Conservation (phyloP, 1,140 invertebrate genomes). For the Ostrea denselamellosa region DNA sequence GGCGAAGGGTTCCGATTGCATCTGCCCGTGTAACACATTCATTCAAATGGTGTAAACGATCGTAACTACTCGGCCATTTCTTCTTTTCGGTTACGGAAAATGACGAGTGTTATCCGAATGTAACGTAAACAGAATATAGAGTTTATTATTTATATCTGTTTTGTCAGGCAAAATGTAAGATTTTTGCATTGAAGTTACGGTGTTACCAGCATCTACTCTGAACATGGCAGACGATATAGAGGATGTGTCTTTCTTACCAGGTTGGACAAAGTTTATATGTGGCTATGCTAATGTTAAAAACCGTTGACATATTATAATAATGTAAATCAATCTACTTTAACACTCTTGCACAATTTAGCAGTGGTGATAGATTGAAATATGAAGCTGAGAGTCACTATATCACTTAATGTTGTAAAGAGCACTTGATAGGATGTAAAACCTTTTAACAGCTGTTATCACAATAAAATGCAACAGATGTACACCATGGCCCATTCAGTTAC, state of each 20-base stretch:
- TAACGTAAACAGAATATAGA: no score
- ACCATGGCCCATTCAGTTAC: not conserved
- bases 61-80: no score
- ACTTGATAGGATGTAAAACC: not conserved
- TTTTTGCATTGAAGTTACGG: no score
- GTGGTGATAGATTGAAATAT: not conserved
- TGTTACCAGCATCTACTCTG: not conserved
- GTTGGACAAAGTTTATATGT: constrained; percentile 16
- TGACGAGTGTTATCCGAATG: no score
- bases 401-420: not conserved
- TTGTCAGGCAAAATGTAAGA: no score
- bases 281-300: not conserved
- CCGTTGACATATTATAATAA: not conserved
- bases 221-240: constrained; percentile 56
- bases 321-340: not conserved
- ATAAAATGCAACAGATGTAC: not conserved
- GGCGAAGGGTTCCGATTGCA: no score
- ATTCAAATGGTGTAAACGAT: no score
- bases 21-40: no score
- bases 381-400: not conserved
- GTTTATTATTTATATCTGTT: no score
- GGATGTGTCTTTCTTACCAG: constrained; percentile 56
- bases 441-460: not conserved
- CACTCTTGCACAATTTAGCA: not conserved
- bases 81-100: no score